These are phyloP conservation scores for Sphinx pinastri DNA, from an alignment of 2,888 invertebrate genomes.

Conservation along the genomic window DNA sequence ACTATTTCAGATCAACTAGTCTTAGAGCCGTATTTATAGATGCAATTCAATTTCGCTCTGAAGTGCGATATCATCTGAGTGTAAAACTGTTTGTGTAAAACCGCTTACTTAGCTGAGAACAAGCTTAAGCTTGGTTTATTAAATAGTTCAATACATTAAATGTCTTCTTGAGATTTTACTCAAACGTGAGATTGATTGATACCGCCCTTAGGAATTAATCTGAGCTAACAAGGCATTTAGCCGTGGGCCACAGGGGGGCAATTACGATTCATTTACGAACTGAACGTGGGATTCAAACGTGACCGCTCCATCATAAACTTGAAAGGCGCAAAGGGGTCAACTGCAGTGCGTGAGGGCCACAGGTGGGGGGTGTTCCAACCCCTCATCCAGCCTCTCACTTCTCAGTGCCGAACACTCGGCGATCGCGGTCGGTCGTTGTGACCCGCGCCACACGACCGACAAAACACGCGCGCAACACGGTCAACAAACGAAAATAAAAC, in stretches of 20 bases:
- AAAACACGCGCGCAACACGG: slow-evolving; percentile 35
- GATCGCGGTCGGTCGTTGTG: slow-evolving; percentile 50
- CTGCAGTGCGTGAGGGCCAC: slow-evolving; percentile 80
- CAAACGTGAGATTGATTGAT: too few species aligned
- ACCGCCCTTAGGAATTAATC: too few species aligned
- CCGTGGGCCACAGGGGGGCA: neutral
- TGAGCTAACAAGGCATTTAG: neutral
- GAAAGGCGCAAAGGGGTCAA: slow-evolving; percentile 68
- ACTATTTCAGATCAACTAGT: too few species aligned
- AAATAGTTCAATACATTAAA: too few species aligned
- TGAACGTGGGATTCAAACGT: slow-evolving; percentile 24
- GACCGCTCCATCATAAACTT: slow-evolving; percentile 53
- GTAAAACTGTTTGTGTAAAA: too few species aligned
- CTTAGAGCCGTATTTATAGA: too few species aligned
- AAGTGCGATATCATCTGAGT: too few species aligned
- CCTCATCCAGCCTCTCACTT: slow-evolving; percentile 40
- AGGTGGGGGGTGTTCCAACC: slow-evolving; percentile 67
- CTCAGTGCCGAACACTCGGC: slow-evolving; percentile 55
- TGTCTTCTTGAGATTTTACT: too few species aligned
- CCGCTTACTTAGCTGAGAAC: too few species aligned
- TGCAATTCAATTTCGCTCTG: too few species aligned
- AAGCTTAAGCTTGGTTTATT: too few species aligned
- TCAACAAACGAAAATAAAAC: slow-evolving; percentile 11
- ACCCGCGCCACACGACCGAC: slow-evolving; percentile 31
- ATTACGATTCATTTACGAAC: neutral